Conservation (phyloP, 2,888 invertebrate genomes). For the Xestia ashworthii region DNA sequence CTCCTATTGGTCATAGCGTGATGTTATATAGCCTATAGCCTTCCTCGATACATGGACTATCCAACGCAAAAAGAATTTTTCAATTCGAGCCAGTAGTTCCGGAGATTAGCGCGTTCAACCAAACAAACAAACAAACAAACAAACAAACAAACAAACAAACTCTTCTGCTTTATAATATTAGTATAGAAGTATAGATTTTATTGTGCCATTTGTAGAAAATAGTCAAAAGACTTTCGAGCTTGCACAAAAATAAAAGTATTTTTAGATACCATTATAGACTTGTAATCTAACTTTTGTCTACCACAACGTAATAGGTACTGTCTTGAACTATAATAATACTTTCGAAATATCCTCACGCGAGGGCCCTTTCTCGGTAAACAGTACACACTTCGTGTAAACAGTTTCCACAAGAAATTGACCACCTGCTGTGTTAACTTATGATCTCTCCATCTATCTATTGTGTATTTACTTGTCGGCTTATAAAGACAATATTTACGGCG, state of each 20-base stretch:
- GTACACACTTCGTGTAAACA: constrained; percentile 14
- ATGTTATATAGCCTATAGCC: no score
- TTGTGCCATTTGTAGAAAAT: background rate
- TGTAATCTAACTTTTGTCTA: background rate
- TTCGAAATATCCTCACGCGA: background rate
- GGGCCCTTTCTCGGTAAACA: constrained; percentile 8
- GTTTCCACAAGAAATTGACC: constrained; percentile 47
- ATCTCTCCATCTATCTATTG: constrained; percentile 35
- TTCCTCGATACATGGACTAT: no score
- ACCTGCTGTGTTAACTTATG: constrained; percentile 52
- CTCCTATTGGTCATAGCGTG: no score
- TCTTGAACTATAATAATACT: background rate
- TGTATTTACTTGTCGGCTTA: constrained; percentile 32
- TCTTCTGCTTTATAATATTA: no score
- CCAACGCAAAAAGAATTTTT: no score
- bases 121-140: no score
- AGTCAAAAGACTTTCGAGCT: background rate
- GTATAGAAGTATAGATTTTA: no score
- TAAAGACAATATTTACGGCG: constrained; percentile 34
- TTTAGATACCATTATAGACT: background rate
- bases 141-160: no score
- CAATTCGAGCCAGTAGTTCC: no score
- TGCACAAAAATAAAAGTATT: background rate
- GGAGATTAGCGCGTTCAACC: no score
- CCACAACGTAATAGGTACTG: background rate